Evolutionary conservation across 2,888 invertebrate genomes (phyloP).

Genomic region (Ophion costatus): DNA sequence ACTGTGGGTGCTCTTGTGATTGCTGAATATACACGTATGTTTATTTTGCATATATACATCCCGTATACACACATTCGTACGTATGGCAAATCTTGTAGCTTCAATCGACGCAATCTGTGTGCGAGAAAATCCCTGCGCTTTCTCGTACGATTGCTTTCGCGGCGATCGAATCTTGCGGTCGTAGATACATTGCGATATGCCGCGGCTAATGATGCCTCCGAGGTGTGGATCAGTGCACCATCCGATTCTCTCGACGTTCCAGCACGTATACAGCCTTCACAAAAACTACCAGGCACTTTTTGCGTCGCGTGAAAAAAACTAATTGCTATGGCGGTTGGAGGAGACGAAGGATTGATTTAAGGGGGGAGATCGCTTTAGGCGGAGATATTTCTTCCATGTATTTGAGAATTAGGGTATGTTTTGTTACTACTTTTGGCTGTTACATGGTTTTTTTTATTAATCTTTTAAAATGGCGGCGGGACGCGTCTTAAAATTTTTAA

Average conservation of each 20-base stretch:
- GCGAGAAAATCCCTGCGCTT: not conserved
- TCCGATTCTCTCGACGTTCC: not conserved
- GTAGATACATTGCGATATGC: slow-evolving; percentile 73
- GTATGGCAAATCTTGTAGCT: slow-evolving; percentile 49
- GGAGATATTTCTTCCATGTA: too few relatives aligned
- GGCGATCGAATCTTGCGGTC: too few relatives aligned
- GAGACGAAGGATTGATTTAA: too few relatives aligned
- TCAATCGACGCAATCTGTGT: slow-evolving; percentile 18
- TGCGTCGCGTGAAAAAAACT: too few relatives aligned
- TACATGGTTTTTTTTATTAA: too few relatives aligned
- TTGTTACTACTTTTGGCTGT: too few relatives aligned
- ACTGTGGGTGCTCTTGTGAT: slow-evolving; percentile 23
- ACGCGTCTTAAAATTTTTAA: too few relatives aligned
- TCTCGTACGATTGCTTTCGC: slow-evolving; percentile 1
- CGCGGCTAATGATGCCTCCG: slow-evolving; percentile 78
- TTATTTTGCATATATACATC: not conserved
- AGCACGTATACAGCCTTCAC: not conserved
- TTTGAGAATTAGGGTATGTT: too few relatives aligned
- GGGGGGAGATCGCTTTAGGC: too few relatives aligned
- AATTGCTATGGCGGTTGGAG: too few relatives aligned
- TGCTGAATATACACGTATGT: slow-evolving; percentile 46
- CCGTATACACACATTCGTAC: slow-evolving; percentile 9
- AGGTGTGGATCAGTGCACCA: slow-evolving; percentile 66
- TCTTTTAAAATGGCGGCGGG: too few relatives aligned
- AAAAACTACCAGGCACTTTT: not conserved